Evolutionary conservation across 92 coral and sea anemone genomes (phyloP), one percentile per base, ranked within the genome.

Genomic region (Plumapathes pennacea): DNA sequence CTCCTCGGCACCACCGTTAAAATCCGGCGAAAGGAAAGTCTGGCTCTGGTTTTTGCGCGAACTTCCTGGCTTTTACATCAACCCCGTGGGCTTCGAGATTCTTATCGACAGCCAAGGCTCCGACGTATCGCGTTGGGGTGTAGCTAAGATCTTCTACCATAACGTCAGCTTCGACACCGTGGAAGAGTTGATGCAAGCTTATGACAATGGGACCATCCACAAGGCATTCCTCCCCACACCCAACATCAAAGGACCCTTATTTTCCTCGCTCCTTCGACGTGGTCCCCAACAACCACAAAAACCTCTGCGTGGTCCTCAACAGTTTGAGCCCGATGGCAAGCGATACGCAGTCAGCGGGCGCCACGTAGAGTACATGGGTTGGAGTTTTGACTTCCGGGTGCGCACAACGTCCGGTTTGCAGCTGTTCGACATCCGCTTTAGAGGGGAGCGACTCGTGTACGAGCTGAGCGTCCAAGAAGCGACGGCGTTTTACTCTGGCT

Each of bases 331-430:
- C 24, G 95, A 76, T 68, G 95, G 95, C n/a, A 82, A 76, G 46
- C 85, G 95, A 10, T 86, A 76, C 73, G 58, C 73, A 2, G 89
- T 83, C 36, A 60, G 81, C 34, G 78, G 77, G 26, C 84, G 67
- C 38, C 95, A 86, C 39, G 76, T 86, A 25, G 85, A 82, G 45
- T 86, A 82, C 82, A 76, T 86, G 95, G 88, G 80, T 12, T 86
- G 95, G 89, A 86, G 89, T 55, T 81, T 86, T 39, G 82, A 86
- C 36, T 86, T 86, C 77, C 77, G 95, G 18, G 63, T 64, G 21
- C 79, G 95, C 2, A 32, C 85, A 4, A 44, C 89, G 20, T 62
- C 89, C 9, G 95, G 95, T 1, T 32, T 81, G 23, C 95, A 86
- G 57, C 46, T 86, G 57, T 86, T 86, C 60, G 81, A 86, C 39